phyloP scores from a whole-genome alignment of 2,113 vertebrate species.

The Holacanthus passer region DNA sequence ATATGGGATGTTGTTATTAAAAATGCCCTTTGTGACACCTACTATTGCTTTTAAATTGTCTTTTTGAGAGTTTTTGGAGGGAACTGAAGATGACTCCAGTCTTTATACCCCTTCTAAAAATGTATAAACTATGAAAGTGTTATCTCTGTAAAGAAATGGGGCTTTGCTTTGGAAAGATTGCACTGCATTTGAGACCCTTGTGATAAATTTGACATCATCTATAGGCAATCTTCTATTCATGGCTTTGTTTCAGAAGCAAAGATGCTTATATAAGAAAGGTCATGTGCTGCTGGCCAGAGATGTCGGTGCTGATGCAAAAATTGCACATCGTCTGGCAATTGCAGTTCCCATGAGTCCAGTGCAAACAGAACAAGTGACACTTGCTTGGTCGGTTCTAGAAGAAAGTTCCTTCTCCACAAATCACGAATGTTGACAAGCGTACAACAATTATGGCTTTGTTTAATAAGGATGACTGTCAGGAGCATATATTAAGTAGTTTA shows the following conservation, averaged over 20 bases:
- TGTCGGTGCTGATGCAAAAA: constrained; percentile 72
- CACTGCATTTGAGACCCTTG: not conserved
- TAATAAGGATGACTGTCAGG: constrained; percentile 33
- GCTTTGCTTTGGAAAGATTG: not conserved
- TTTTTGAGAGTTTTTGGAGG: not conserved
- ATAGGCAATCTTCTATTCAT: not conserved
- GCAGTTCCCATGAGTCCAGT: constrained; percentile 24
- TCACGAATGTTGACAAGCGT: constrained; percentile 22
- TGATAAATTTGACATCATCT: constrained; percentile 23
- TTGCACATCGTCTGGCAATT: constrained; percentile 63
- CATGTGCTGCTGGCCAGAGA: constrained; percentile 46
- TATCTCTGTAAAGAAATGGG: not conserved
- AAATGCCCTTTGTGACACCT: constrained; percentile 3
- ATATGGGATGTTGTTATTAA: constrained; percentile 13
- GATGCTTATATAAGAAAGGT: constrained; percentile 57
- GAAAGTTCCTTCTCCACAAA: constrained; percentile 24
- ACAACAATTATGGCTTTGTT: constrained; percentile 38
- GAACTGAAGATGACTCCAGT: not conserved
- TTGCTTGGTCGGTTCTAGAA: not conserved
- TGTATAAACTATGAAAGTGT: not conserved
- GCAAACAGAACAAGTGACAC: constrained; percentile 18
- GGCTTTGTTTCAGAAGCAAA: constrained; percentile 47
- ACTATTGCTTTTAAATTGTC: not conserved
- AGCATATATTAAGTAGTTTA: constrained; percentile 24
- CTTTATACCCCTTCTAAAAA: not conserved